A percentile compares a stretch with the other conserved stretches of the same genome.
phyloP scores from a whole-genome alignment of 2,797 vertebrate genomes.

The Phalanger gymnotis region DNA sequence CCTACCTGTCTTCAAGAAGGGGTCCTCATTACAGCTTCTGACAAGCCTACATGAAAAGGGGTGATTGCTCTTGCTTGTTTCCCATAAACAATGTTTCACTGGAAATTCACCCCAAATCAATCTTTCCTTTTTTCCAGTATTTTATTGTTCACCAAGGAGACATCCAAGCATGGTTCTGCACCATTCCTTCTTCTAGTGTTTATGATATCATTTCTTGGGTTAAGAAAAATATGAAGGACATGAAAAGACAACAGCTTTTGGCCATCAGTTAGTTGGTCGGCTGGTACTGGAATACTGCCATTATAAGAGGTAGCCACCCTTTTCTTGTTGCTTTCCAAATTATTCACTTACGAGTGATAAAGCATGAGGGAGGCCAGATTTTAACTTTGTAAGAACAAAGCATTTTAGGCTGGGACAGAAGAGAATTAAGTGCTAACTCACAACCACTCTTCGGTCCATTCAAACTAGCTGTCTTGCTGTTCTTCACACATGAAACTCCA shows the following conservation, averaged over 20 bases:
- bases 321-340: neutral
- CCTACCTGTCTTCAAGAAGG: neutral
- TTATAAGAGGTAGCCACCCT: neutral
- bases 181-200: constrained; percentile 56
- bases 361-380: constrained; percentile 5
- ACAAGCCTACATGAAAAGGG: neutral
- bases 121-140: constrained; percentile 68
- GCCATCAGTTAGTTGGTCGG: constrained; percentile 38
- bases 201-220: constrained; percentile 55
- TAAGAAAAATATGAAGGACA: constrained; percentile 57
- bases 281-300: neutral
- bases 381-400: constrained; percentile 10
- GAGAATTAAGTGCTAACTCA: constrained; percentile 3
- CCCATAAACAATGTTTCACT: constrained; percentile 68
- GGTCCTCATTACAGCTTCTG: neutral
- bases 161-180: constrained; percentile 41
- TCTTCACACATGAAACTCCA: neutral
- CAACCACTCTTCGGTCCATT: neutral
- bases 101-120: constrained; percentile 70
- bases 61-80: constrained; percentile 44
- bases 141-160: constrained; percentile 66
- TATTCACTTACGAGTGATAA: neutral
- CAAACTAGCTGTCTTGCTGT: neutral
- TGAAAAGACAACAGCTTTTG: constrained; percentile 29
- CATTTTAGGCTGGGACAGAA: neutral